Evolutionary conservation across 2,888 invertebrate genomes (phyloP).

Genomic region (Gymnosoma rotundatum): DNA sequence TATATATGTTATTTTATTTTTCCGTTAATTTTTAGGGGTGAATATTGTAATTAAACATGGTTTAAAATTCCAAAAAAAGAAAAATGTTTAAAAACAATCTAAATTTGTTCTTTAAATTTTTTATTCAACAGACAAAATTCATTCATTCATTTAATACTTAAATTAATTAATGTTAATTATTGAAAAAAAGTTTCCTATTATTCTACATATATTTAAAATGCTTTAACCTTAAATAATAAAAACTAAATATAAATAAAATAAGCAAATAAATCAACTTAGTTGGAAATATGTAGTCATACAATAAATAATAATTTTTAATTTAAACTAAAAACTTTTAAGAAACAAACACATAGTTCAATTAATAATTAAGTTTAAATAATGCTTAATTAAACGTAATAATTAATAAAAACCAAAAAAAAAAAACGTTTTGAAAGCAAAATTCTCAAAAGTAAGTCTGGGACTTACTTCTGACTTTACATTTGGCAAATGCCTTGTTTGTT

Average conservation of each 20-base stretch:
- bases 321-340: background rate
- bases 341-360: conserved; percentile 53
- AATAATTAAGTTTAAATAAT: conserved; percentile 42
- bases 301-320: conserved; percentile 31
- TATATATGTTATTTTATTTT: too few relatives aligned
- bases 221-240: conserved; percentile 18
- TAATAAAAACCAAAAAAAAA: conserved; percentile 34
- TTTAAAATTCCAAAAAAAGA: background rate
- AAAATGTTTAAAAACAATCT: background rate
- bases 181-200: conserved; percentile 65
- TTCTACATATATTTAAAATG: conserved; percentile 32
- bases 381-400: conserved; percentile 6
- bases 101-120: conserved; percentile 38
- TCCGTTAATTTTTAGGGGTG: too few relatives aligned
- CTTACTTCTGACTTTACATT: too few relatives aligned
- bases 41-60: too few relatives aligned
- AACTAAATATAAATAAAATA: conserved; percentile 24
- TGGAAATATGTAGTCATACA: conserved; percentile 60
- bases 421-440: background rate
- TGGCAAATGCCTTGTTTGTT: too few relatives aligned
- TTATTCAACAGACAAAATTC: conserved; percentile 30
- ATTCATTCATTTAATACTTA: background rate
- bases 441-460: background rate
- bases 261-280: conserved; percentile 47
- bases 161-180: conserved; percentile 16